Base-by-base conservation (phyloP, 2,113 vertebrate species). In the Psilopsiagon aurifrons region DNA sequence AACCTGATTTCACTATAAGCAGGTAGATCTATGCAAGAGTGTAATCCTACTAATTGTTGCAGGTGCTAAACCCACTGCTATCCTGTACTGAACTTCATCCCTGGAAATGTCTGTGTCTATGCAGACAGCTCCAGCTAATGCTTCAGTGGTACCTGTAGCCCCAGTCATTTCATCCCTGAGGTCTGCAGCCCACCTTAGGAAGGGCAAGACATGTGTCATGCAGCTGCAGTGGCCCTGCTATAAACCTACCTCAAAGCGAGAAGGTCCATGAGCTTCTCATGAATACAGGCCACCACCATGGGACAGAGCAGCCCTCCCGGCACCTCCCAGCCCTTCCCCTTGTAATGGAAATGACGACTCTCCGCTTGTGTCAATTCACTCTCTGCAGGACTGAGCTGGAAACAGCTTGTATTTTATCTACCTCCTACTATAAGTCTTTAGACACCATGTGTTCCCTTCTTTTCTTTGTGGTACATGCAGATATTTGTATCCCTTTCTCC, bases 41-140 rank as follows among this genome's bases (percentile, higher is more conserved):
- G 66, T 67, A 91, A 79, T 91, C 91, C 83, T 90, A 83, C 35
- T 93, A 85, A 83, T 69, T 62, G 19, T 70, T 88, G 27, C 59
- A 70, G 24, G 11, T 91, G 54, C 70, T 86, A 60, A 93, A 25
- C 73, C 46, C 44, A 20, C 41, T 23, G 52, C 29, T 17, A 11
- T 28, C 41, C 35, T 70, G 35, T 37, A 9, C 19, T 1, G 1
- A 46, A 51, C 43, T 57, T 54, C 41, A 6, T 14, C 4, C 4
- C 27, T 35, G 49, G 14, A 80, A 67, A 16, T 6, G n/a, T n/a
- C 70, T 60, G 27, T 41, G 55, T 29, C 31, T 59, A 24, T 14
- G 49, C 4, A 68, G 59, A 16, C 18, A 86, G 64, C 57, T 44
- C 43, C 63, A 60, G n/a, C 7, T 15, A 9, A 41, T 15, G 41